Base-by-base conservation (phyloP, 1,140 invertebrate genomes). In the Leptopilina clavipes region DNA sequence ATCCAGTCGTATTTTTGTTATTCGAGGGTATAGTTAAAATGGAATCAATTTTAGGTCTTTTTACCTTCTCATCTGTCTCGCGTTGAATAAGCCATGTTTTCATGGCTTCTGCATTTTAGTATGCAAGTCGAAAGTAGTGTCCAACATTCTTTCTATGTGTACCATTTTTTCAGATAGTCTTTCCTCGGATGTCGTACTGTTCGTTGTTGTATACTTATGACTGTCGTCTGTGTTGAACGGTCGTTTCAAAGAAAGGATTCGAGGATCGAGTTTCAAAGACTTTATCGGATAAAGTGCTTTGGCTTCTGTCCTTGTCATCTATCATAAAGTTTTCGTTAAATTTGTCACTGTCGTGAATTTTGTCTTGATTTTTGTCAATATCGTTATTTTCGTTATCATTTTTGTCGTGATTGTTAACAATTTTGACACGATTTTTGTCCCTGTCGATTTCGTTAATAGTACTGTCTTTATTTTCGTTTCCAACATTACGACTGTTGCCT, bases 21-120 rank as follows among this genome's bases (percentile, higher is more conserved):
- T 44, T 9, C 8, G 43, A 1, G 12, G 43, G 12, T 1, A 44
- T 70, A 19, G 65, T 25, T 1, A 19, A 70, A 25, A 9, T 31
- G 11, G 65, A 70, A 19, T 31, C 65, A 70, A 25, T 70, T 31
- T 31, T 70, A 12, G 65, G 12, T 31, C 19, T 70, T 25, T 70
- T 31, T n/a, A 25, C 12, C 31, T 31, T 5, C 19, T 31, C 31
- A 3, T 70, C 65, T 12, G 5, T 37, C 14, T 70, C 65, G n/a
- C 14, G 19, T 25, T 31, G 65, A 2, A 8, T 37, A 25, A 70
- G 11, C 65, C 65, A 70, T 11, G 8, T 31, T 70, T 31, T 70
- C 17, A 25, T 12, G 14, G 5, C 3, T 0, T 70, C 31, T 70
- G 65, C 25, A 70, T 25, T 31, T 31, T 70, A 3, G 19, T 10